Base-by-base conservation (phyloP, 2,113 vertebrate species). In the Scytalopus superciliaris region DNA sequence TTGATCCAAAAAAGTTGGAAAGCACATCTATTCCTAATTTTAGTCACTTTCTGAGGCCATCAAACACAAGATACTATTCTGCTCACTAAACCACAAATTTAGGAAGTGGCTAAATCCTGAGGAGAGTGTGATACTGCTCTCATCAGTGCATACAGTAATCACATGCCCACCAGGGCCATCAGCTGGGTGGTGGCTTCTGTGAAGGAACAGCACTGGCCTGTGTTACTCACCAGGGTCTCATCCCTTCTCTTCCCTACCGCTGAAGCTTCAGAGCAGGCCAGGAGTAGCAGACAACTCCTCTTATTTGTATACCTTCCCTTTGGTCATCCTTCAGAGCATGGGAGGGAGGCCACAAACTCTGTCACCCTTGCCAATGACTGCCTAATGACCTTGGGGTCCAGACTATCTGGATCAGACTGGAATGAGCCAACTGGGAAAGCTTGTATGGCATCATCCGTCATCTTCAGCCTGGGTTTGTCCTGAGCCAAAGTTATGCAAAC, bases 61-160 rank as follows among this genome's bases (percentile, higher is more conserved):
- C 30, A 57, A 90, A 59, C 64, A 88, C 47, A 81, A 91, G 42
- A 40, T 50, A 72, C 19, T 90, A 72, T 79, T 86, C 69, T 86
- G 64, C 64, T 94, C 79, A 89, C 55, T 79, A 86, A 95, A 93
- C 90, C 90, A 93, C 90, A 81, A 44, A 59, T 67, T 89, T 89
- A 96, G 94, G 92, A 97, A 96, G 92, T 87, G 90, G 85, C 83
- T 90, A 40, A 81, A 96, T 92, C 79, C 83, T 75, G 90, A 92
- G 94, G 7, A 93, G 64, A 75, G 44, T 31, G 78, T 56, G 95
- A 56, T 50, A 27, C 17, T 40, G 75, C 35, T 94, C 89, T 91
- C 15, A 3, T 74, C 70, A 50, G 81, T 63, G 47, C 85, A 59
- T 9, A 16, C 14, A 74, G 75, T 55, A 44, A 30, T 90, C 94